A percentile compares a stretch with the other conserved stretches of the same genome.
Conservation (phyloP, 2,888 invertebrate species). For the Psylliodes chrysocephalus region DNA sequence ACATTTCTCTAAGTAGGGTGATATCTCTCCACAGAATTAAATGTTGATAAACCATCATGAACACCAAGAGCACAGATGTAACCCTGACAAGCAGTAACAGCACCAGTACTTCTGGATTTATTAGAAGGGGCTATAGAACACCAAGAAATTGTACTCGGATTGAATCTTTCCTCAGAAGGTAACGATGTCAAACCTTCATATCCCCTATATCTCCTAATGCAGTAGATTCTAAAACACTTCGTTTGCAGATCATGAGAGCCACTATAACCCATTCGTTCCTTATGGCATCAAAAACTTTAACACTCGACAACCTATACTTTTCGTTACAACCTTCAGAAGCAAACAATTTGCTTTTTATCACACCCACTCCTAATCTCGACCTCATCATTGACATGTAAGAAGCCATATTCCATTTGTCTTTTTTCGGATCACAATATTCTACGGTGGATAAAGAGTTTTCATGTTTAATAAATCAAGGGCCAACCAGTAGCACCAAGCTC, state of each 20-base stretch:
- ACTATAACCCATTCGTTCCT: constrained; percentile 80
- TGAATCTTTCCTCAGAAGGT: constrained; percentile 84
- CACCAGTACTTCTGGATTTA: constrained; percentile 67
- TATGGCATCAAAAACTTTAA: constrained; percentile 84
- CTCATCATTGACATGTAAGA: constrained; percentile 87
- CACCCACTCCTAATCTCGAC: constrained; percentile 86
- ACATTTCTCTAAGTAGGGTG: no score
- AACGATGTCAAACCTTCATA: constrained; percentile 87
- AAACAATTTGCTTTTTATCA: constrained; percentile 79
- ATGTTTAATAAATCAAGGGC: constrained; percentile 84
- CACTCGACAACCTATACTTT: constrained; percentile 80
- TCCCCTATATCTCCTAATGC: constrained; percentile 83
- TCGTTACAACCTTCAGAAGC: constrained; percentile 91
- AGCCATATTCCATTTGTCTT: constrained; percentile 77
- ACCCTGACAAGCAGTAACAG: constrained; percentile 67
- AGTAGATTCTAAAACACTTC: constrained; percentile 85
- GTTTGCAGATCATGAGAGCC: constrained; percentile 81
- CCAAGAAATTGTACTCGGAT: constrained; percentile 79
- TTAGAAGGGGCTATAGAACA: constrained; percentile 78
- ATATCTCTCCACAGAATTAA: constrained; percentile 86
- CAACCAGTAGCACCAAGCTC: no score
- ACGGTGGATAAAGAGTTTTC: constrained; percentile 86
- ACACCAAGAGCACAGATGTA: constrained; percentile 86
- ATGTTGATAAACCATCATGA: constrained; percentile 88
- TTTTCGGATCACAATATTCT: constrained; percentile 82